Evolutionary conservation across 1,140 invertebrate genomes (phyloP).

Genomic region (Phthorimaea operculella): DNA sequence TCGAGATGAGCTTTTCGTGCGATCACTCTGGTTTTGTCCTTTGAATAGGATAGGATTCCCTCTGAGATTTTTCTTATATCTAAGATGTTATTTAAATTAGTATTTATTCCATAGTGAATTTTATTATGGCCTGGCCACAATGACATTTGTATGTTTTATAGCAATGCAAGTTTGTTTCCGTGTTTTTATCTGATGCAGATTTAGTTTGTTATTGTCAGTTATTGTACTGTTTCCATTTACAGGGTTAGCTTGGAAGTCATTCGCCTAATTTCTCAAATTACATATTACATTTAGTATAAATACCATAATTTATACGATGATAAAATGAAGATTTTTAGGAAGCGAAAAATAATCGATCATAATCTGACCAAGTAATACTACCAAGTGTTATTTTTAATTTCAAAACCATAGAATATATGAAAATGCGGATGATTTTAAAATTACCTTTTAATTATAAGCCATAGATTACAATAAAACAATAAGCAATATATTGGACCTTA

Average conservation of each 20-base stretch:
- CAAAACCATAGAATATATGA: too few species aligned
- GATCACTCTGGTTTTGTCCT: too few species aligned
- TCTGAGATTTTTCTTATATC: too few species aligned
- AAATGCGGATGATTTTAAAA: not conserved
- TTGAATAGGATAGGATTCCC: too few species aligned
- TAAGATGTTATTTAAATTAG: slow-evolving; percentile 8
- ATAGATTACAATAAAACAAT: not conserved
- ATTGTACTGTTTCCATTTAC: not conserved
- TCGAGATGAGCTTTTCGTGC: too few species aligned
- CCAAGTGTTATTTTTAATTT: too few species aligned
- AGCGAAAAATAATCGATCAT: too few species aligned
- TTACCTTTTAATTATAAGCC: not conserved
- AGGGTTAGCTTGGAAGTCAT: not conserved
- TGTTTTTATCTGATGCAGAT: slow-evolving; percentile 56
- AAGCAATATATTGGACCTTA: not conserved
- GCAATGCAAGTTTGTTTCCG: slow-evolving; percentile 45
- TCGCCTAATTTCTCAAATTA: too few species aligned
- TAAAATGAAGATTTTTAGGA: too few species aligned
- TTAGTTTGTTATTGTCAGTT: slow-evolving; percentile 23
- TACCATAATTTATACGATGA: too few species aligned
- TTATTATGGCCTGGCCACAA: slow-evolving; percentile 34
- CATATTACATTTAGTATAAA: too few species aligned
- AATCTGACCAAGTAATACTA: too few species aligned
- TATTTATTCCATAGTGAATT: slow-evolving; percentile 38
- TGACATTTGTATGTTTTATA: slow-evolving; percentile 48